Base-by-base conservation (phyloP, 1,140 invertebrate species). In the Aricia agestis region DNA sequence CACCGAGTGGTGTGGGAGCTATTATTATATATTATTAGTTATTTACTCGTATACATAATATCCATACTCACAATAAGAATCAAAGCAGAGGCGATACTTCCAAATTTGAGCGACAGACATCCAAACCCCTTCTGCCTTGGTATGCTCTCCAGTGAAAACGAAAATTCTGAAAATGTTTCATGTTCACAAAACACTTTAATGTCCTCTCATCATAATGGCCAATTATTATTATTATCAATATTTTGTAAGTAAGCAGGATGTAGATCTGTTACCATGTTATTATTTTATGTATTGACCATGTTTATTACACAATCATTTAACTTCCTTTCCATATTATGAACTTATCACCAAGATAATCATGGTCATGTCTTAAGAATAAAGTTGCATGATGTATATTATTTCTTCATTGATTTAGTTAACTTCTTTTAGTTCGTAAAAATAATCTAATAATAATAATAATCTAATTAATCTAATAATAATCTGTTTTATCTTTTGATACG, bases 81-180 rank as follows among this genome's bases (percentile, higher is more conserved):
- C 13, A 90, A 72, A 6, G 80, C 86, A 15, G 86, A 82, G 17
- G 89, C 71, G 17, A 90, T 72, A 68, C 86, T 82, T 9, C 86
- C 88, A 32, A 88, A 77, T 66, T 83, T 86, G 0, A 90, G 73
- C 0, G 88, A 87, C 1, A 90, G 78, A 19, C 88, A 87, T 15
- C 70, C 82, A 59, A 87, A 86, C 67, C 78, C 76, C 18, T 74
- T 77, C 72, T 83, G 84, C 11, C 79, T 72, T 5, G 88, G 88
- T n/a, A 89, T 82, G 19, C 77, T 82, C 36, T 90, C 85, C 77
- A 89, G 78, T 7, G 86, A 85, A 41, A 84, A 81, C 4, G 82
- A 80, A 67, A 85, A 82, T 72, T 76, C 87, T 90, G 79, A 68
- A 83, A 82, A 36, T 36, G 36, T n/a, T n/a, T n/a, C n/a, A n/a